phyloP scores from a whole-genome alignment of 2,113 vertebrate species.

The Gadus macrocephalus region DNA sequence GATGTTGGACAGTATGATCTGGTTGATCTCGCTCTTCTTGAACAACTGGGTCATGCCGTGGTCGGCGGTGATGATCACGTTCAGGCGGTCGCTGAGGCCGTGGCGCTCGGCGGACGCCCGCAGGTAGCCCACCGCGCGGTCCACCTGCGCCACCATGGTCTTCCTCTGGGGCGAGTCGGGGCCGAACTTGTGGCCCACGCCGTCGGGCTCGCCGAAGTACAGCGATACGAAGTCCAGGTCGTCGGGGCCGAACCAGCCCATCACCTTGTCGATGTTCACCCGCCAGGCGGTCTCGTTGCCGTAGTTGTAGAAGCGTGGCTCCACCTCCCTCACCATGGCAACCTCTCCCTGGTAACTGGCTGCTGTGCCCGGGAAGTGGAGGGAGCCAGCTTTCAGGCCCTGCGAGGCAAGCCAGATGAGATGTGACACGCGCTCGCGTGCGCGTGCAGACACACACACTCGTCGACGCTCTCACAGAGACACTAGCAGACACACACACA shows the following conservation, averaged over 20 bases:
- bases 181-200: slow-evolving; percentile 78
- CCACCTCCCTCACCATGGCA: slow-evolving; percentile 69
- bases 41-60: slow-evolving; percentile 82
- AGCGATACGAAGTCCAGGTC: slow-evolving; percentile 81
- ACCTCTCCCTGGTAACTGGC: slow-evolving; percentile 75
- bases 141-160: slow-evolving; percentile 81
- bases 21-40: slow-evolving; percentile 45
- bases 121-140: slow-evolving; percentile 82
- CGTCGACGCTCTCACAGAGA: background rate
- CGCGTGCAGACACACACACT: slow-evolving; percentile 1
- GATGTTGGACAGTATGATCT: slow-evolving; percentile 70
- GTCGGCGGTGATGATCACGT: slow-evolving; percentile 85
- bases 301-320: slow-evolving; percentile 71
- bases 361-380: slow-evolving; percentile 85
- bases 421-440: background rate
- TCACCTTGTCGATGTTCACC: slow-evolving; percentile 73
- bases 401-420: slow-evolving; percentile 38
- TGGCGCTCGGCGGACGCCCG: slow-evolving; percentile 50
- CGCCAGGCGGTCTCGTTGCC: slow-evolving; percentile 77
- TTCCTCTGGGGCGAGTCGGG: slow-evolving; percentile 77
- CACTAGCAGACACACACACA: background rate
- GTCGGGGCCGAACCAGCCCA: slow-evolving; percentile 76
- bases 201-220: slow-evolving; percentile 89
- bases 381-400: slow-evolving; percentile 84
- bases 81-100: slow-evolving; percentile 63